Evolutionary conservation across 2,797 vertebrate species (phyloP).

Genomic region (Psittacula derbiana): DNA sequence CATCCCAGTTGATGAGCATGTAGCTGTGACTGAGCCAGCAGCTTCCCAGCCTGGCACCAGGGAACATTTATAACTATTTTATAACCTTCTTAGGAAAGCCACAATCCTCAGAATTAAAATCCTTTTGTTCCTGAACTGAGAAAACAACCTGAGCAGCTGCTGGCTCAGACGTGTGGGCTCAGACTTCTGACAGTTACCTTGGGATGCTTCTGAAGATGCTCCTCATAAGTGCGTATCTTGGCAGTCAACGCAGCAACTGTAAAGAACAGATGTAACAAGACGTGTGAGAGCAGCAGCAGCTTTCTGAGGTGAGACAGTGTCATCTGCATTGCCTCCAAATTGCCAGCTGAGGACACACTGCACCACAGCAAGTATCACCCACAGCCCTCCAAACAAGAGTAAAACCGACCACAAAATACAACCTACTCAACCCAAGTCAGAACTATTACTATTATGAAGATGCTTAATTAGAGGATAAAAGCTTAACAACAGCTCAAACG

Average conservation of each 20-base stretch:
- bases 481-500: neutral
- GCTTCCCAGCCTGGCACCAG: neutral
- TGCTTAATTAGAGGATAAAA: neutral
- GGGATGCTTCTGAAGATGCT: slow-evolving; percentile 87
- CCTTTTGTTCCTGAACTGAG: neutral
- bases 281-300: slow-evolving; percentile 47
- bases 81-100: neutral
- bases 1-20: fast-evolving
- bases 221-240: slow-evolving; percentile 86
- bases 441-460: neutral
- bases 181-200: slow-evolving; percentile 78
- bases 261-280: slow-evolving; percentile 40
- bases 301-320: neutral
- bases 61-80: neutral
- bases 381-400: neutral
- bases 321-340: neutral
- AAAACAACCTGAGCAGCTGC: neutral
- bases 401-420: neutral
- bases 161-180: neutral
- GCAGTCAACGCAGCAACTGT: slow-evolving; percentile 89
- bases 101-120: neutral
- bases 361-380: neutral
- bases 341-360: neutral
- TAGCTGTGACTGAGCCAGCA: neutral
- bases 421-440: neutral